phyloP scores from a whole-genome alignment of 2,888 invertebrate genomes.

The Cyaniris semiargus region DNA sequence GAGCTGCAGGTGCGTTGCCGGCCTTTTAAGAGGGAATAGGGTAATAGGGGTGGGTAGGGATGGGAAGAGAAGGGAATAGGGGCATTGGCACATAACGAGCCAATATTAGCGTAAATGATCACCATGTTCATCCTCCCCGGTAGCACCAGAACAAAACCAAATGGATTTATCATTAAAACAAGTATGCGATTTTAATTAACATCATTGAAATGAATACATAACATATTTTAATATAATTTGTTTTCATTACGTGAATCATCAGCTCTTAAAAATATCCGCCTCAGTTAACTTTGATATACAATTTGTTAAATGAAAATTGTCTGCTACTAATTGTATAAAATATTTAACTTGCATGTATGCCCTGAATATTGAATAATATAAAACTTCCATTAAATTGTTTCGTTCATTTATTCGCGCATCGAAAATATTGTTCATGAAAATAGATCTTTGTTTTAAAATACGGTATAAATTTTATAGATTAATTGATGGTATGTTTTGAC shows the following conservation, averaged over 20 bases:
- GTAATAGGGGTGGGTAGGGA: too few relatives aligned
- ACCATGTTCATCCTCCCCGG: background rate
- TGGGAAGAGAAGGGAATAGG: too few relatives aligned
- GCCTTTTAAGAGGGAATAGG: too few relatives aligned
- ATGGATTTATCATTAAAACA: background rate
- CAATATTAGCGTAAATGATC: background rate
- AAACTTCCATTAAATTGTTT: slow-evolving; percentile 2
- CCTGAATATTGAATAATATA: slow-evolving; percentile 17
- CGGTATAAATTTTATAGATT: background rate
- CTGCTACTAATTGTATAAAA: slow-evolving; percentile 22
- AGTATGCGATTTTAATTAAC: background rate
- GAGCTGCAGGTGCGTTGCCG: too few relatives aligned
- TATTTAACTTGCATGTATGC: slow-evolving; percentile 18
- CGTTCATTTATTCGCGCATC: background rate
- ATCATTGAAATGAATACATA: background rate
- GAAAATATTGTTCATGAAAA: background rate
- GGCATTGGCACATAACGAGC: background rate
- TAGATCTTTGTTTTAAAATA: slow-evolving; percentile 4
- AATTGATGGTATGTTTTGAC: background rate
- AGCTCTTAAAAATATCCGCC: slow-evolving; percentile 10
- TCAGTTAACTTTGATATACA: slow-evolving; percentile 20
- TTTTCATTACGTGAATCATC: slow-evolving; percentile 6
- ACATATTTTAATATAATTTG: background rate
- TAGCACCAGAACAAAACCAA: background rate
- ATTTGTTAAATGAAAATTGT: slow-evolving; percentile 25